Evolutionary conservation across 2,113 vertebrate genomes (phyloP), one percentile per base, ranked within the genome.

Genomic region (Calyptomena viridis): DNA sequence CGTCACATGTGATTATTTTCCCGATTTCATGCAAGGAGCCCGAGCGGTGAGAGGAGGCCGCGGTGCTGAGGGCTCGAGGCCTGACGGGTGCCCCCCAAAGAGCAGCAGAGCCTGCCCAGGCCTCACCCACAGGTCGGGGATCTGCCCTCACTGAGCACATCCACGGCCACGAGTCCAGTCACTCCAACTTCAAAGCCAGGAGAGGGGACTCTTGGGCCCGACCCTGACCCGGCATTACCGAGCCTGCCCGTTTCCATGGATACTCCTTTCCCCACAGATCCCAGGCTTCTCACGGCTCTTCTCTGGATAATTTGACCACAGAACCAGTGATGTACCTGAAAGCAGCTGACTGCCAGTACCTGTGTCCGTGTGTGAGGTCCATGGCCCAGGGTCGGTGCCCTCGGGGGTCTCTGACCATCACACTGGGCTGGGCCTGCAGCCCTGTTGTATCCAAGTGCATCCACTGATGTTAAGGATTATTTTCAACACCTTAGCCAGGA

Each of bases 181-280:
- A 2, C 40, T 58, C 56, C 62, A 16, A 27, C 73, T 46, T 37
- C 72, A 67, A 5, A 84, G 80, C 5, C 53, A 16, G 35, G 6
- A 46, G 25, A 22, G 2, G 2, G 21, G 44, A 14, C 1, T 0
- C 9, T 6, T 11, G 4, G 47, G 28, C 76, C 78, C 42, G 53
- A 31, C 14, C 25, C 14, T 21, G 88, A 46, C 63, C 85, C 0
- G 1, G 19, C 46, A 42, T 44, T 2, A n/a, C 23, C 40, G 27
- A 28, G 3, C 72, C 55, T 71, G 33, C 53, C 18, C 0, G 0
- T n/a, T n/a, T 12, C 11, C 42, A 1, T 14, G 47, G 67, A 53
- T 39, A 19, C 12, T 59, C 0, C 0, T 39, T 53, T 53, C 28
- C 63, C 7, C 4, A 1, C 9, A 63, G 18, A 19, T 18, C 22